A percentile compares a stretch with the other conserved stretches of the same genome.
Conservation (phyloP, 2,113 vertebrate species). For the Mesocricetus auratus region DNA sequence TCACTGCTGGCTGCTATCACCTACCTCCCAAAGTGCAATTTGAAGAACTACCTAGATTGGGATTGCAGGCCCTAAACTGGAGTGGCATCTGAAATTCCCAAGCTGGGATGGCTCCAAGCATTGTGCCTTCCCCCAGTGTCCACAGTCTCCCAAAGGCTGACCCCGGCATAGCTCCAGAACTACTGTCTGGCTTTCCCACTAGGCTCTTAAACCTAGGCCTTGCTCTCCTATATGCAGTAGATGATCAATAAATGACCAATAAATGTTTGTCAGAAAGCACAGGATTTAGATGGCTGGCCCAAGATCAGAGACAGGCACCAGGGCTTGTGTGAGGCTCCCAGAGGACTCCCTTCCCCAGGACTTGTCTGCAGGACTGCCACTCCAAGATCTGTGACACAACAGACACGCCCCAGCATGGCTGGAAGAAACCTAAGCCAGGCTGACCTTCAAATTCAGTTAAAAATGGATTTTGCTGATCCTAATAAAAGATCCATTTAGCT, state of each 20-base stretch:
- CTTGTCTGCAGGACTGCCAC: accelerated
- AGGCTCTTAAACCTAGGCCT: background rate
- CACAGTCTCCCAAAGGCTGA: accelerated
- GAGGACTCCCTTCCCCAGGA: no score
- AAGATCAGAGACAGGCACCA: accelerated
- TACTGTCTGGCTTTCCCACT: accelerated
- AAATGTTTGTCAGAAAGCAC: background rate
- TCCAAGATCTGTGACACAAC: background rate
- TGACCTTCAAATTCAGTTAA: conserved; percentile 70
- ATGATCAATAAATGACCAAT: background rate
- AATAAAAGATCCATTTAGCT: conserved; percentile 60
- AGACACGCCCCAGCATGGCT: background rate
- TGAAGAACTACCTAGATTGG: background rate
- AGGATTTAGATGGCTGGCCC: no score
- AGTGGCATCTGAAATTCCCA: background rate
- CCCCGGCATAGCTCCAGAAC: background rate
- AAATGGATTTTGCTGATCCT: conserved; percentile 72
- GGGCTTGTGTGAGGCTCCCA: accelerated
- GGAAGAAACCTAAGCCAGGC: background rate
- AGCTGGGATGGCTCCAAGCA: background rate
- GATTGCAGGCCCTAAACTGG: background rate
- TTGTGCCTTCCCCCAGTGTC: background rate
- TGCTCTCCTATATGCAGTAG: background rate
- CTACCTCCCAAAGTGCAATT: background rate
- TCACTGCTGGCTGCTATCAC: accelerated